Evolutionary conservation across 2,888 invertebrate genomes (phyloP), one percentile per base, ranked within the genome.

Genomic region (Ophioninae sp.): DNA sequence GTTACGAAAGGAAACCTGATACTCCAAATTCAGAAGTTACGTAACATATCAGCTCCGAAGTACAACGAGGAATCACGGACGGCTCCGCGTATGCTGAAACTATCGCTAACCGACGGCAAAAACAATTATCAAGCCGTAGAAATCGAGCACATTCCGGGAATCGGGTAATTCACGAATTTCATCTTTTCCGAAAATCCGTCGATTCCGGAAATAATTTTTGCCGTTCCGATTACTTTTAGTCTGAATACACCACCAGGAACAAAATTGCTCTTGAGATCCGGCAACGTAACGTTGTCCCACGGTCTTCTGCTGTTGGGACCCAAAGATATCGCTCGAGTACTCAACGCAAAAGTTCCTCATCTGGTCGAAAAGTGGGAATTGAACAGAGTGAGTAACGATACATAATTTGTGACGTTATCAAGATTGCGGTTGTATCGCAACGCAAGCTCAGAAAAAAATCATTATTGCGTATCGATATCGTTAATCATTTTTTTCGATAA

Each of bases 351-450:
- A 90, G 98, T 98, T 0, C 94, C 95, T 7, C 95, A 95, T 86
- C 94, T 98, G 90, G 96, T 96, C 84, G 98, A 98, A 88, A 98
- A 97, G 92, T 98, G 98, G 98, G 96, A 97, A 91, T 91, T 97
- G 69, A 96, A 93, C 84, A 92, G 93, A 89, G 94, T 94, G 88
- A 88, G 89, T 83, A 5, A 30, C 30, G 30, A 30, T 2, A 30
- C 3, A 30, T 30, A 30, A 30, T 30, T 30, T 30, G 3, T 30
- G 3, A 30, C 30, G 30, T 30, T 30, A 30, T 30, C 3, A 3
- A 30, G 30, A 30, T 2, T 3, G 3, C 30, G 30, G 30, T 30
- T 1, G 3, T 30, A 30, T 30, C 3, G 30, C 30, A 30, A 30
- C 3, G 30, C 2, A 30, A 30, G 3, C 30, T 30, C 2, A 1